Evolutionary conservation across 92 coral and sea anemone genomes (phyloP).

Genomic region (Desmophyllum pertusum): DNA sequence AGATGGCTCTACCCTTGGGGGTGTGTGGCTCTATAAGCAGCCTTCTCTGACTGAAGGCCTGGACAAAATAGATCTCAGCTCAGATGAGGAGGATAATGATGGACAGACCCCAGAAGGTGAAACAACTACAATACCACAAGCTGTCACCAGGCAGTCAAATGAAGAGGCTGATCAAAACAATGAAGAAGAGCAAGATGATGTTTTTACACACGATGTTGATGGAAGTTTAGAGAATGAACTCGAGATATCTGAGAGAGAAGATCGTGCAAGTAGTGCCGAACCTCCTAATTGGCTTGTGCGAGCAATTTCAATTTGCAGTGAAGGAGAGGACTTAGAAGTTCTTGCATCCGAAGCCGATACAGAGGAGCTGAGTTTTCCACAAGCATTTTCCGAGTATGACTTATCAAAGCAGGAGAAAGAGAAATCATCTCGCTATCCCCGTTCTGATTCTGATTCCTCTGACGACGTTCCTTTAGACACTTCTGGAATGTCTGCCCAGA

Average conservation of each 20-base stretch:
- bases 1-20: conserved; percentile 57
- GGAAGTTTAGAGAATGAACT: background rate
- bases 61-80: conserved; percentile 73
- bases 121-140: background rate
- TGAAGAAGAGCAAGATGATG: conserved; percentile 49
- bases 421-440: background rate
- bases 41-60: conserved; percentile 80
- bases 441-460: background rate
- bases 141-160: background rate
- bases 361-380: conserved; percentile 69
- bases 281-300: conserved; percentile 87
- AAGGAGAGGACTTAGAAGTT: conserved; percentile 91
- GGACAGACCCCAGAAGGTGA: conserved; percentile 33
- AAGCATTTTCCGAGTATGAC: conserved; percentile 67
- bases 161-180: background rate
- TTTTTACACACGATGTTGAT: conserved; percentile 44
- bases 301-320: conserved; percentile 96
- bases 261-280: conserved; percentile 41
- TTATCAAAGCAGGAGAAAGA: background rate
- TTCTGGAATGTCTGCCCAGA: background rate
- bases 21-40: conserved; percentile 89
- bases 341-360: conserved; percentile 91
- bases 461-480: background rate
- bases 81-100: conserved; percentile 71
- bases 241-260: conserved; percentile 13